Conservation (phyloP, 2,113 vertebrate species). For the Lichenostomus cassidix region DNA sequence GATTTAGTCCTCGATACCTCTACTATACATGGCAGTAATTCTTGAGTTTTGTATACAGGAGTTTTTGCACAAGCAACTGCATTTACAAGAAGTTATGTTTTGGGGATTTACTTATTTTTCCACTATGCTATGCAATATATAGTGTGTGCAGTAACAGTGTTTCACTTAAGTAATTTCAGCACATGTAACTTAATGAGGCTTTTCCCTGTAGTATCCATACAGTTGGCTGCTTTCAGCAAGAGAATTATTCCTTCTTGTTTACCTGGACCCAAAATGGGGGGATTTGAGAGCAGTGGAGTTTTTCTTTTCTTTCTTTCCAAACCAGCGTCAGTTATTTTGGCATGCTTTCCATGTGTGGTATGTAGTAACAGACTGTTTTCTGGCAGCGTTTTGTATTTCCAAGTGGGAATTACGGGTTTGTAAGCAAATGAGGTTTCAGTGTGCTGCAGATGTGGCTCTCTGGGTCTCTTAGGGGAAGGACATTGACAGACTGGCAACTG, state of each 20-base stretch:
- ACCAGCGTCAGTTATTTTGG: slow-evolving; percentile 66
- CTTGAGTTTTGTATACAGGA: background rate
- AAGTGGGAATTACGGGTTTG: slow-evolving; percentile 68
- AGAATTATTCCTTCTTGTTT: background rate
- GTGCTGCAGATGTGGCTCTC: slow-evolving; percentile 74
- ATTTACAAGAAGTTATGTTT: background rate
- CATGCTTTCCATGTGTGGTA: slow-evolving; percentile 58
- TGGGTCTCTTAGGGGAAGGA: slow-evolving; percentile 66
- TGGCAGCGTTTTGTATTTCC: slow-evolving; percentile 67
- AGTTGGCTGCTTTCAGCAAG: background rate
- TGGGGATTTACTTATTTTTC: background rate
- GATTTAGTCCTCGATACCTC: background rate
- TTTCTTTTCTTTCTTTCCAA: background rate
- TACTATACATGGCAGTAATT: background rate
- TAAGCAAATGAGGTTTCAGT: slow-evolving; percentile 75
- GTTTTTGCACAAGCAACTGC: background rate
- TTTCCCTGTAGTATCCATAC: background rate
- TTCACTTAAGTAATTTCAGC: background rate
- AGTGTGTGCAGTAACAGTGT: background rate
- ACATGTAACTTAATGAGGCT: background rate
- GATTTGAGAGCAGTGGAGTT: background rate
- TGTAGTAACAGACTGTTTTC: slow-evolving; percentile 70
- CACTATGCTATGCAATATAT: background rate
- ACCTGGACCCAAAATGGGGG: background rate
- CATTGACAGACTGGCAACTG: slow-evolving; percentile 68